A percentile compares a stretch with the other conserved stretches of the same genome.
These are phyloP conservation scores for Acleris literana DNA, from an alignment of 2,888 invertebrate genomes.

Conservation along the genomic window DNA sequence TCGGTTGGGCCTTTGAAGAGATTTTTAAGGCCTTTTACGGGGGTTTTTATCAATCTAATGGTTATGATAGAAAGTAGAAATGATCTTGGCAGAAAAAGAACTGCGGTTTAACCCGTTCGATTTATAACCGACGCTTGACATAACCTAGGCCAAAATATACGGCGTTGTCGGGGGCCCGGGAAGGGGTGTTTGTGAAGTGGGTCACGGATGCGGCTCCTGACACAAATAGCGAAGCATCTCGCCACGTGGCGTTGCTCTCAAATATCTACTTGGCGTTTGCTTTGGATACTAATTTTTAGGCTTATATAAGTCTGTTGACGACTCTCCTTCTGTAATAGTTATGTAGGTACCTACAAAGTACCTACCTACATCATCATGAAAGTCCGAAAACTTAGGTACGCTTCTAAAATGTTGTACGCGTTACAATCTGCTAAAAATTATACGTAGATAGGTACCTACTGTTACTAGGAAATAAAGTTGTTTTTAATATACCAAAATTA, in stretches of 20 bases:
- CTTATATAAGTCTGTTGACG: no score
- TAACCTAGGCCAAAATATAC: slow-evolving; percentile 78
- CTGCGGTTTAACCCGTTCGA: slow-evolving; percentile 5
- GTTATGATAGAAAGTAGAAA: neutral
- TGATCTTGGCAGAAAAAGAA: neutral
- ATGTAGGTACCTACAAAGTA: no score
- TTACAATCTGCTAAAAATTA: no score
- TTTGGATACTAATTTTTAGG: neutral
- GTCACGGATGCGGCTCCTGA: slow-evolving; percentile 82
- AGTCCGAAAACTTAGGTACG: no score
- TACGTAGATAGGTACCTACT: no score
- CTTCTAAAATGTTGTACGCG: no score
- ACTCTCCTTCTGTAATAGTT: no score
- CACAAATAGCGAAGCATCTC: slow-evolving; percentile 77
- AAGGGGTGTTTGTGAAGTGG: slow-evolving; percentile 71
- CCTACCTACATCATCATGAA: no score
- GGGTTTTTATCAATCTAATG: no score
- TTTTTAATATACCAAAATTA: neutral
- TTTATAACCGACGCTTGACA: slow-evolving; percentile 53
- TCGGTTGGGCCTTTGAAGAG: no score
- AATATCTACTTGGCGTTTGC: slow-evolving; percentile 26
- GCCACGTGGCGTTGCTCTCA: slow-evolving; percentile 69
- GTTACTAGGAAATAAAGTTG: no score
- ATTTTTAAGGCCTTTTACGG: no score
- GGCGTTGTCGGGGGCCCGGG: slow-evolving; percentile 60